Evolutionary conservation across 2,797 vertebrate genomes (phyloP).

Genomic region (Periophthalmus magnuspinnatus): DNA sequence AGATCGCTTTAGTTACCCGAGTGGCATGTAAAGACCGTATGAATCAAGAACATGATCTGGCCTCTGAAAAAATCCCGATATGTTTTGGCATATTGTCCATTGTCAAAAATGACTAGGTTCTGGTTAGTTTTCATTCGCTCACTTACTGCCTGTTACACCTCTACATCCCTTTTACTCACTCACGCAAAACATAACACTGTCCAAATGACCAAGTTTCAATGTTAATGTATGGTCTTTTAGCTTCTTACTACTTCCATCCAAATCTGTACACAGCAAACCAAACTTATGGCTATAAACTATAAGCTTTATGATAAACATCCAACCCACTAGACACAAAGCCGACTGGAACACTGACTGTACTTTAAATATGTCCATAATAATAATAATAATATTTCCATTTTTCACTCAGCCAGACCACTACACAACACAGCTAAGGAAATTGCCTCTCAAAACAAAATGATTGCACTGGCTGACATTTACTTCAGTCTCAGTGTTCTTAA

Average conservation of each 20-base stretch:
- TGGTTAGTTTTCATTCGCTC: too few relatives aligned
- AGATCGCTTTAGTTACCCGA: too few relatives aligned
- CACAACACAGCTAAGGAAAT: slow-evolving; percentile 7
- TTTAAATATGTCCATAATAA: slow-evolving; percentile 30
- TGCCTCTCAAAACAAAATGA: neutral
- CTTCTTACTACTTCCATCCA: neutral
- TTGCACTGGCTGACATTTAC: neutral
- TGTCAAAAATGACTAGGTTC: too few relatives aligned
- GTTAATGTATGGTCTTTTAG: neutral
- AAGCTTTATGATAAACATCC: slow-evolving; percentile 7
- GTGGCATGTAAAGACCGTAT: too few relatives aligned
- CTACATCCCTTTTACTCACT: neutral
- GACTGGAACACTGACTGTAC: slow-evolving; percentile 27
- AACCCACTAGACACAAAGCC: neutral
- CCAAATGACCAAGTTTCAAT: neutral
- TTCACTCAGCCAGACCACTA: slow-evolving; percentile 25
- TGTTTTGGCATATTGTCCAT: too few relatives aligned
- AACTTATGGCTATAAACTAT: neutral
- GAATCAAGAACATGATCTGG: too few relatives aligned
- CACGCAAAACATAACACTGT: neutral
- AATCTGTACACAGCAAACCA: neutral
- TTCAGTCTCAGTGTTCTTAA: neutral
- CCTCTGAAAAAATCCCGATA: too few relatives aligned
- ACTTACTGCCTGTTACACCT: too few relatives aligned
- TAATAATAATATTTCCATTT: neutral